Percentiles rank a stretch among this genome's conserved stretches.
phyloP scores from a whole-genome alignment of 1,140 invertebrate species.

The Drosophila pseudoananassae region DNA sequence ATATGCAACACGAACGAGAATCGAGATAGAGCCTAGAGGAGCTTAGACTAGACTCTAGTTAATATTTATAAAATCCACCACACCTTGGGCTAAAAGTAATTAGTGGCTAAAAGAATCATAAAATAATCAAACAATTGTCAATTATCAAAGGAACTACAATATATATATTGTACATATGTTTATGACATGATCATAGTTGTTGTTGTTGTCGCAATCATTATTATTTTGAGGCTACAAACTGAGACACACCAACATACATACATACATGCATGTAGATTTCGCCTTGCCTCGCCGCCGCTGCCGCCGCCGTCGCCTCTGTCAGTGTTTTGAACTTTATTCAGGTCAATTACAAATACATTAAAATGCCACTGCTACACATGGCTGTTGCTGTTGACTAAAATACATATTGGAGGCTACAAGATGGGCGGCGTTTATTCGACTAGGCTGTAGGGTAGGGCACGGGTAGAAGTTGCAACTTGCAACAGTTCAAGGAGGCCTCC shows the following conservation, averaged over 20 bases:
- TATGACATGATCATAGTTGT: slow-evolving; percentile 36
- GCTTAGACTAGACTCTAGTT: not conserved
- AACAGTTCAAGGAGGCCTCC: too few relatives aligned
- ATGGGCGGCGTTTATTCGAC: slow-evolving; percentile 10
- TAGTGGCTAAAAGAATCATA: slow-evolving; percentile 57
- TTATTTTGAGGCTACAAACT: slow-evolving; percentile 77
- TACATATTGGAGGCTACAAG: slow-evolving; percentile 76
- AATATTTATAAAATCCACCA: not conserved
- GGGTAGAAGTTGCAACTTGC: too few relatives aligned
- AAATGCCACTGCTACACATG: slow-evolving; percentile 72
- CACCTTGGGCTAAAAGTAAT: too few relatives aligned
- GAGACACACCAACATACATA: slow-evolving; percentile 12
- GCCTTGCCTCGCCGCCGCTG: slow-evolving; percentile 60
- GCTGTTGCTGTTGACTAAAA: slow-evolving; percentile 73
- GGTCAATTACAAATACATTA: slow-evolving; percentile 84
- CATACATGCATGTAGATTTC: slow-evolving; percentile 75
- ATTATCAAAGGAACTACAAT: slow-evolving; percentile 69
- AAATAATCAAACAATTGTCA: slow-evolving; percentile 79
- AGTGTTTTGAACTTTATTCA: slow-evolving; percentile 84
- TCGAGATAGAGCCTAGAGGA: slow-evolving; percentile 1
- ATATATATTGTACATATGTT: slow-evolving; percentile 20
- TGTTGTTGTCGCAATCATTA: slow-evolving; percentile 80
- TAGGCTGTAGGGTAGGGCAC: slow-evolving; percentile 8
- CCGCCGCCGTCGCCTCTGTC: slow-evolving; percentile 30
- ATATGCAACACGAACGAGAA: slow-evolving; percentile 42